phyloP scores from a whole-genome alignment of 2,113 vertebrate species.

The Oceanites oceanicus region DNA sequence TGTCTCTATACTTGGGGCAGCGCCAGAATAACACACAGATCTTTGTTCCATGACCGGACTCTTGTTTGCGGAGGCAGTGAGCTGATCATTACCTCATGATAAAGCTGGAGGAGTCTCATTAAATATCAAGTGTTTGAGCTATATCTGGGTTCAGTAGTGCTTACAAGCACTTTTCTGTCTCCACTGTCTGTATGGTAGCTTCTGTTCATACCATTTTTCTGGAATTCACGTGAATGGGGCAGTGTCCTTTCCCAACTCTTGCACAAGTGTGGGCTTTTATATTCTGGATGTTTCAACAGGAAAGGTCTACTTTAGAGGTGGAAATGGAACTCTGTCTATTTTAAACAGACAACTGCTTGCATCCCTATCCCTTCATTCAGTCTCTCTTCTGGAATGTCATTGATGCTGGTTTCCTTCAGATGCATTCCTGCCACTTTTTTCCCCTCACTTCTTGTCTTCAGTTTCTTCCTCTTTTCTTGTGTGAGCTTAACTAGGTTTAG shows the following conservation, averaged over 20 bases:
- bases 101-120: slow-evolving; percentile 1
- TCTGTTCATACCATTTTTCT: not conserved
- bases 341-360: not conserved
- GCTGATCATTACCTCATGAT: slow-evolving; percentile 15
- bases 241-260: not conserved
- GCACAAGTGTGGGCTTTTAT: not conserved
- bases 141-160: not conserved
- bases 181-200: not conserved
- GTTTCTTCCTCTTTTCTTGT: not conserved
- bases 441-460: not conserved
- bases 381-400: not conserved
- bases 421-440: not conserved
- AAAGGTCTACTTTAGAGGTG: not conserved
- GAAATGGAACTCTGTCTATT: not conserved
- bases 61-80: not conserved
- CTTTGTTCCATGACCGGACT: not conserved
- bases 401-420: not conserved
- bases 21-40: not conserved
- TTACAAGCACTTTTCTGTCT: not conserved
- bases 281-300: not conserved
- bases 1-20: not conserved
- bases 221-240: not conserved
- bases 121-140: slow-evolving; percentile 3
- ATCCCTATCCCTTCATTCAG: not conserved
- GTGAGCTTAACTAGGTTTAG: not conserved